Conservation (phyloP, 1,140 invertebrate genomes). For the Myzus persicae region DNA sequence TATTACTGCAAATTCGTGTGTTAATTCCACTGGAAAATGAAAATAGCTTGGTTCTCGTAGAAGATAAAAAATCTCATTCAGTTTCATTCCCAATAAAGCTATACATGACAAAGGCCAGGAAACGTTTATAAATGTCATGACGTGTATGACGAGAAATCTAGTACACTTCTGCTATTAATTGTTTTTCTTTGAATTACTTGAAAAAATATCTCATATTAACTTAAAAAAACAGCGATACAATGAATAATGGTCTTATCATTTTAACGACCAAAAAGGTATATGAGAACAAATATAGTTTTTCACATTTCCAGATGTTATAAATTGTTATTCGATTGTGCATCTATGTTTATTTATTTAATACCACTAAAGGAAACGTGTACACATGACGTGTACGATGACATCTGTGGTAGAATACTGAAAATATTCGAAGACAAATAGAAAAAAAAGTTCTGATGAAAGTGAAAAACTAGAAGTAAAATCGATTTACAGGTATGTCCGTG, state of each 20-base stretch:
- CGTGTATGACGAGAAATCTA: not conserved
- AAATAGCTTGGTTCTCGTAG: not conserved
- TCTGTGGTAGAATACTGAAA: not conserved
- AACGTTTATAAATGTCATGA: not conserved
- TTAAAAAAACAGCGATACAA: not conserved
- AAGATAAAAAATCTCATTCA: not conserved
- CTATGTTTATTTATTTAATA: not conserved
- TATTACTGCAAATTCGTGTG: not conserved
- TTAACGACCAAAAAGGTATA: not conserved
- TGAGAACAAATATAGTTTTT: not conserved
- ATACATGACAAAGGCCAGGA: not conserved
- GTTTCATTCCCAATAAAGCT: not conserved
- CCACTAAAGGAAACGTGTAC: not conserved
- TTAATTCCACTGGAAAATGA: conserved; percentile 11
- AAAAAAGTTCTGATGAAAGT: not conserved
- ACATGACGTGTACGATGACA: not conserved
- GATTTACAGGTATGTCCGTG: not conserved
- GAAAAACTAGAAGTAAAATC: not conserved
- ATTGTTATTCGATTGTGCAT: not conserved
- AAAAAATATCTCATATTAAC: not conserved
- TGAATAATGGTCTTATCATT: not conserved
- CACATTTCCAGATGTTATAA: not conserved
- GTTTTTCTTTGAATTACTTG: not conserved
- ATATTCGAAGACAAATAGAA: not conserved
- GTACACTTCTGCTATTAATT: not conserved